Conservation (phyloP, 1,140 invertebrate genomes). For the Zaprionus lachaisei region DNA sequence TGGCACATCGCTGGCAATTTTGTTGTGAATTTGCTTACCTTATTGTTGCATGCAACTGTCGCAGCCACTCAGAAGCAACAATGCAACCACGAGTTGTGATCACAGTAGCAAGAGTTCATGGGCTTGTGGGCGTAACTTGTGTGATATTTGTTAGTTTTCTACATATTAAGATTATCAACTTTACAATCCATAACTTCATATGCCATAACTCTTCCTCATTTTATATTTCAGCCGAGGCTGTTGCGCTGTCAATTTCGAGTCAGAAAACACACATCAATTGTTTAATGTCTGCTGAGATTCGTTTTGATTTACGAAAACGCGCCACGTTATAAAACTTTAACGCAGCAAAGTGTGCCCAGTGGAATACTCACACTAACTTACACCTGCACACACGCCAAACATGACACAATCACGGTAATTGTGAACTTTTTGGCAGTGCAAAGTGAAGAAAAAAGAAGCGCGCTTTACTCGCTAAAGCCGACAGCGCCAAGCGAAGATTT, state of each 20-base stretch:
- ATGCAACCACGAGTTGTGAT: constrained; percentile 12
- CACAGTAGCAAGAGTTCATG: neutral
- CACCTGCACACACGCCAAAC: constrained; percentile 15
- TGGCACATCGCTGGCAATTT: constrained; percentile 43
- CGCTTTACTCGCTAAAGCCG: constrained; percentile 41
- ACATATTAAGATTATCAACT: neutral
- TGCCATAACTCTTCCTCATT: neutral
- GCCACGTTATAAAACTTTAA: constrained; percentile 47
- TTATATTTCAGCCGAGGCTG: neutral
- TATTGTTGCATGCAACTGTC: constrained; percentile 27
- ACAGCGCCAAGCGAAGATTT: constrained; percentile 59
- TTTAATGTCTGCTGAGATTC: constrained; percentile 28
- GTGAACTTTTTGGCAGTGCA: constrained; percentile 56
- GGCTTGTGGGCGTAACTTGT: neutral
- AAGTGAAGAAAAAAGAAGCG: constrained; percentile 35
- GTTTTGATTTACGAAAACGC: constrained; percentile 44
- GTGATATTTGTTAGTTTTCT: neutral
- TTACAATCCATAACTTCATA: neutral
- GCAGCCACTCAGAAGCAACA: constrained; percentile 23
- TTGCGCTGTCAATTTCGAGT: constrained; percentile 3
- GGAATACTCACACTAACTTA: constrained; percentile 31
- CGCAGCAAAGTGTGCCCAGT: constrained; percentile 43
- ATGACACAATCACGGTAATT: constrained; percentile 59
- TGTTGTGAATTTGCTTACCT: constrained; percentile 36
- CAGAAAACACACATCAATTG: constrained; percentile 9